phyloP scores from a whole-genome alignment of 2,113 vertebrate genomes.

The Cyanoliseus patagonus region DNA sequence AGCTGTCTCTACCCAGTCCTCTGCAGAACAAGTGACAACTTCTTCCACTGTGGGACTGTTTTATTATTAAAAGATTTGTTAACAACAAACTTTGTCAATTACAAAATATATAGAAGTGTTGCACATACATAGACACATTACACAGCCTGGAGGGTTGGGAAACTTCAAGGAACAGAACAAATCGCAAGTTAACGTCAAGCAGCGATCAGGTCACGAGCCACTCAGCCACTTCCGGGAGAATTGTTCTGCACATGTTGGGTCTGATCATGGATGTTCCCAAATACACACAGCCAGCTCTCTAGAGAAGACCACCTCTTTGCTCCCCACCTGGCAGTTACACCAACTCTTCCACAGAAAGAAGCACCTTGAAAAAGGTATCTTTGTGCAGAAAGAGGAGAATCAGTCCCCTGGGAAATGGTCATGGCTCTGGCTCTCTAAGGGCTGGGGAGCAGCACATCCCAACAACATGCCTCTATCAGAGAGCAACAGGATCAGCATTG shows the following conservation, averaged over 20 bases:
- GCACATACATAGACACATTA: accelerated
- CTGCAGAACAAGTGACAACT: neutral
- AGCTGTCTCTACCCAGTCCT: neutral
- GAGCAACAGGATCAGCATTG: accelerated
- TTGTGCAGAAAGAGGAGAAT: neutral
- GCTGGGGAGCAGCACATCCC: neutral
- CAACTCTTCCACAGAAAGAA: neutral
- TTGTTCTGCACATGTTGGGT: accelerated
- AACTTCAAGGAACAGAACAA: neutral
- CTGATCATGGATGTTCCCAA: neutral
- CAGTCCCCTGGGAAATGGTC: neutral
- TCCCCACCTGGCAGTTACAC: accelerated
- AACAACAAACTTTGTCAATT: neutral
- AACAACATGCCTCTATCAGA: accelerated
- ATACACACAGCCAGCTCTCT: neutral
- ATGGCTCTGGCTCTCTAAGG: neutral
- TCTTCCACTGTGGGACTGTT: neutral
- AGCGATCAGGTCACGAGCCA: neutral
- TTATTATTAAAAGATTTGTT: slow-evolving; percentile 30
- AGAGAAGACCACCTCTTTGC: neutral
- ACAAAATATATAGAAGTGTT: neutral
- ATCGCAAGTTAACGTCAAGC: neutral
- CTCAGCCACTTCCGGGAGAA: neutral
- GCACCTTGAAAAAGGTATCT: neutral
- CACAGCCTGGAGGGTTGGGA: neutral